Percentiles rank a stretch among this genome's conserved stretches.
Conservation (phyloP, 2,888 invertebrate genomes). For the Arge pagana region DNA sequence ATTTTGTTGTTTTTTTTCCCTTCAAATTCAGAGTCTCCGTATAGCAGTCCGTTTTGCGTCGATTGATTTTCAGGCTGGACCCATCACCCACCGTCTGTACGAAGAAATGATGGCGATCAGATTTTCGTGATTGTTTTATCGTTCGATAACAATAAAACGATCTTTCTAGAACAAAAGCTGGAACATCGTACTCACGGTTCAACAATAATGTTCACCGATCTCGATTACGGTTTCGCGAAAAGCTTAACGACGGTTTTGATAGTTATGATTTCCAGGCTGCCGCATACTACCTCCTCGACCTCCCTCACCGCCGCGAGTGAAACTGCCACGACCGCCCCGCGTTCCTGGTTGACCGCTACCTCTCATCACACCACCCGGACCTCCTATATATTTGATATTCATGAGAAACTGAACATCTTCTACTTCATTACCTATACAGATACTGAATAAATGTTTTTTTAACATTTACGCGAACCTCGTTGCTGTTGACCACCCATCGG, state of each 20-base stretch:
- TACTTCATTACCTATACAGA: no score
- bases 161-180: no score
- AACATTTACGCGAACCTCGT: conserved; percentile 50
- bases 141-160: no score
- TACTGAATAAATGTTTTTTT: no score
- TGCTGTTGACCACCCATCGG: conserved; percentile 50
- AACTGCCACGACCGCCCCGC: conserved; percentile 51
- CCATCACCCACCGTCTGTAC: no score
- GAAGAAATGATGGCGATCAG: no score
- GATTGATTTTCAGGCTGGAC: conserved; percentile 3
- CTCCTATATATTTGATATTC: conserved; percentile 44
- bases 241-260: conserved; percentile 53
- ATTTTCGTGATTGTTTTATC: no score
- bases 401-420: no score
- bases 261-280: conserved; percentile 49
- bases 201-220: no score
- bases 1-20: no score
- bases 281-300: conserved; percentile 51
- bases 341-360: conserved; percentile 48
- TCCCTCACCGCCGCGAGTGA: conserved; percentile 49
- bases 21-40: conserved; percentile 4
- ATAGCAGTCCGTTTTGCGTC: conserved; percentile 2
- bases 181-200: no score
- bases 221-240: conserved; percentile 11
- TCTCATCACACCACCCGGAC: conserved; percentile 52